Evolutionary conservation across 2,797 vertebrate species (phyloP).

Genomic region (Crenuchus spilurus): DNA sequence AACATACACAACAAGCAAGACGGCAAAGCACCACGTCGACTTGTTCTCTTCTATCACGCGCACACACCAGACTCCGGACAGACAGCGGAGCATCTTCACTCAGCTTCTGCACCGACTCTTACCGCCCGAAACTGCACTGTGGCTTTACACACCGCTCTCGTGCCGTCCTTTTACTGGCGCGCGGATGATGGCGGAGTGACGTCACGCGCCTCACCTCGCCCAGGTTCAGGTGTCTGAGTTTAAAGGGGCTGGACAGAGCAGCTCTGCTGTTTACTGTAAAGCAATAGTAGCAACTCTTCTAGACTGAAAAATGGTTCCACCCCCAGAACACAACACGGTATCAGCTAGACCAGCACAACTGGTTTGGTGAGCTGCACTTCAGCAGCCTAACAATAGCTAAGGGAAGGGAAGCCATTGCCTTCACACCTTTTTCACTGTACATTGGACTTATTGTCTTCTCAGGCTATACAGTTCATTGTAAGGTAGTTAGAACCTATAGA

Average conservation of each 20-base stretch:
- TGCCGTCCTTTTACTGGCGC: neutral
- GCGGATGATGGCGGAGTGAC: neutral
- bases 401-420: no score
- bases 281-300: neutral
- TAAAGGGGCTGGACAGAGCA: neutral
- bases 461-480: no score
- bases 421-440: no score
- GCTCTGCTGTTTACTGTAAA: conserved; percentile 23
- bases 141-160: no score
- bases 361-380: conserved; percentile 16
- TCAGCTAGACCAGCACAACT: conserved; percentile 20
- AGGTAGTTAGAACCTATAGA: no score
- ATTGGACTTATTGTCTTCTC: no score
- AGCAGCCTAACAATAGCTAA: neutral
- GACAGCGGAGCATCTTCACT: conserved; percentile 80
- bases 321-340: neutral
- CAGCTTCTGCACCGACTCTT: no score
- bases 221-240: conserved; percentile 35
- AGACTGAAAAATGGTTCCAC: neutral
- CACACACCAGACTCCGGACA: conserved; percentile 75
- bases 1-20: conserved; percentile 81
- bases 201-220: conserved; percentile 37
- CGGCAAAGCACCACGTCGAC: conserved; percentile 80
- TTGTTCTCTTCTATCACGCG: conserved; percentile 78
- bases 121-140: no score